A percentile compares a stretch with the other conserved stretches of the same genome.
These are phyloP conservation scores for Sinocyclocheilus grahami DNA, from an alignment of 2,113 vertebrate species.

Conservation along the genomic window DNA sequence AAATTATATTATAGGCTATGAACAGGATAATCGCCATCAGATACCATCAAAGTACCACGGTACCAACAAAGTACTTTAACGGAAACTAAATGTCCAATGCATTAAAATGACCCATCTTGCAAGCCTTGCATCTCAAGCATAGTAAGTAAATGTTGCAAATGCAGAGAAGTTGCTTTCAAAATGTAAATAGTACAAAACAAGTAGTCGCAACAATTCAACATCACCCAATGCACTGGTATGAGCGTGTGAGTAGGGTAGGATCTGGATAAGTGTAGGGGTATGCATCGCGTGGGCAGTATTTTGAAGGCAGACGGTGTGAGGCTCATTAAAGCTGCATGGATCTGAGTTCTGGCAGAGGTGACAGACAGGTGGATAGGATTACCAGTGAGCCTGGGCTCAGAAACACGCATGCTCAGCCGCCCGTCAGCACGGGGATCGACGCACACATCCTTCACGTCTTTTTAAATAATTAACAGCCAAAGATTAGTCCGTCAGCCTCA, in stretches of 20 bases:
- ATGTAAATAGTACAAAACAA: neutral
- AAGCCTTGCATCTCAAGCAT: neutral
- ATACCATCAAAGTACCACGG: neutral
- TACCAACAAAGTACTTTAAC: neutral
- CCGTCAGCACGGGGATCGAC: constrained; percentile 39
- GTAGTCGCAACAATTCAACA: neutral
- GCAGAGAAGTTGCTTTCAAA: neutral
- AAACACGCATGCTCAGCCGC: constrained; percentile 42
- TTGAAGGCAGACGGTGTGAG: constrained; percentile 55
- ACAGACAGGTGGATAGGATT: constrained; percentile 63
- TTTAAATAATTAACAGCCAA: constrained; percentile 78
- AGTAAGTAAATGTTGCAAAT: neutral
- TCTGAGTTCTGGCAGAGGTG: constrained; percentile 65
- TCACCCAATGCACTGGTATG: neutral
- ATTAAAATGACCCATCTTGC: neutral
- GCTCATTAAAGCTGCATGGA: constrained; percentile 77
- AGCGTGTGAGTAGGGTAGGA: neutral
- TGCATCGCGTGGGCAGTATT: constrained; percentile 34
- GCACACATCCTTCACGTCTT: constrained; percentile 53
- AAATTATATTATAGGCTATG: neutral
- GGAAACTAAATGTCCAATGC: neutral
- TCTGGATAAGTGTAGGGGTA: neutral
- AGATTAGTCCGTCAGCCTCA: constrained; percentile 75
- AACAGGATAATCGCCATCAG: neutral
- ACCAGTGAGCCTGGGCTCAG: constrained; percentile 48